Evolutionary conservation across 37 sponge, comb jelly and placozoan genomes (phyloP), one percentile per base, ranked within the genome.

Genomic region (Theonella swinhoei): DNA sequence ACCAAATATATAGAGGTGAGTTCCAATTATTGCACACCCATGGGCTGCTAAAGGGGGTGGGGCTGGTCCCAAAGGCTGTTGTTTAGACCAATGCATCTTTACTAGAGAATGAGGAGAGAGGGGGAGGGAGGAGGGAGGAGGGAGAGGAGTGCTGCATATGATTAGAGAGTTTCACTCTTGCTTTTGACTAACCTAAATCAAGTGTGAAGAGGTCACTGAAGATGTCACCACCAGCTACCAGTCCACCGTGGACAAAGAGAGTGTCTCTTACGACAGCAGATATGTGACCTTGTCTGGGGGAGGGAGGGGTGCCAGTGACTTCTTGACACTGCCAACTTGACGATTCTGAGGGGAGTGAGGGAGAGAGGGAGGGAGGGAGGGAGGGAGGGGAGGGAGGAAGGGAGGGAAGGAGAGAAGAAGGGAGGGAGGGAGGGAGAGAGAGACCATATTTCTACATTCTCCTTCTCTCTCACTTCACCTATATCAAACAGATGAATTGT

Each of bases 221-320:
- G 17, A 89, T 62, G 2, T 70, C 65, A 26, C 58, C 29, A 22
- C 74, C 85, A 37, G 82, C 7, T 5, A 68, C 59, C 93, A 93
- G 88, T 71, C 93, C 93, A 58, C 89, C 93, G 34, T 88, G 86
- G 19, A 93, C 77, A 68, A 75, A 93, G 59, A 92, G 68, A 22
- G n/a, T 78, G 39, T 71, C 32, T 33, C 78, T 75, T 25, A 85
- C 78, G 23, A 88, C 85, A 9, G 78, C 85, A 42, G 54, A 38
- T 47, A 77, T 74, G 71, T 93, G 93, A 20, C 93, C 93, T 26
- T 93, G 93, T 8, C 89, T 43, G 3, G 89, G 89, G 67, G 78
- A 73, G 22, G 93, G 93, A 35, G 79, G 74, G 33, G 47, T 68
- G 4, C 89, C 89, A 31, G 66, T 31, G 5, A 17, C 11, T 47